Base-by-base conservation (phyloP, 1,140 invertebrate genomes). In the Drosophila sproati region DNA sequence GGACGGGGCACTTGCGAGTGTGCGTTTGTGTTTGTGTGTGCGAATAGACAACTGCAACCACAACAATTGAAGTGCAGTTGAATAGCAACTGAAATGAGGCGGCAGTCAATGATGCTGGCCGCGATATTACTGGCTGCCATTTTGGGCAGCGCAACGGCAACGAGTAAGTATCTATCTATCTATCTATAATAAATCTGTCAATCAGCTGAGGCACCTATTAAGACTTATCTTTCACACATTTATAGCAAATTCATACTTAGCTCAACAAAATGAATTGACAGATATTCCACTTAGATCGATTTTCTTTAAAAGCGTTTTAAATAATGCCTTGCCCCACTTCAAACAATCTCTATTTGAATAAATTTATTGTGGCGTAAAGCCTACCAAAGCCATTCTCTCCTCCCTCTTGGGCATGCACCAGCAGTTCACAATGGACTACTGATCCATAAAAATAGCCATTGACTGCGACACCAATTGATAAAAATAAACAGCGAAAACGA, bases 51-150 rank as follows among this genome's bases (percentile, higher is more conserved):
- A 39, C 10, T 66, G 50, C 50, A 68, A 64, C 35, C 45, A 64
- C 45, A 64, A 79, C 41, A 66, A 69, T 66, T 47, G 66, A 43
- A 51, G 57, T 35, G 35, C 35, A n/a, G 51, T 45, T 7, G 2
- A 69, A 70, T 56, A 71, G 39, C 35, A 59, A 59, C 48, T 10
- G 86, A 82, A 77, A 92, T 92, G 91, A 66, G 91, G 77, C 91
- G 91, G 83, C 91, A 82, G 79, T 80, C 77, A 78, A 86, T 74
- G 67, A 89, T 87, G 86, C 87, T 92, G 83, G 83, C 91, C 91
- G 88, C 91, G 88, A 68, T 92, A 78, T 63, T 92, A 55, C 41
- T 91, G 51, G 80, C 82, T 72, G 83, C 81, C 61, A 62, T 83
- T 69, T 68, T 92, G 71, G 77, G 86, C 77, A 78, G 77, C 60